Conservation (phyloP, 2,888 invertebrate species). For the Brachyptera putata region DNA sequence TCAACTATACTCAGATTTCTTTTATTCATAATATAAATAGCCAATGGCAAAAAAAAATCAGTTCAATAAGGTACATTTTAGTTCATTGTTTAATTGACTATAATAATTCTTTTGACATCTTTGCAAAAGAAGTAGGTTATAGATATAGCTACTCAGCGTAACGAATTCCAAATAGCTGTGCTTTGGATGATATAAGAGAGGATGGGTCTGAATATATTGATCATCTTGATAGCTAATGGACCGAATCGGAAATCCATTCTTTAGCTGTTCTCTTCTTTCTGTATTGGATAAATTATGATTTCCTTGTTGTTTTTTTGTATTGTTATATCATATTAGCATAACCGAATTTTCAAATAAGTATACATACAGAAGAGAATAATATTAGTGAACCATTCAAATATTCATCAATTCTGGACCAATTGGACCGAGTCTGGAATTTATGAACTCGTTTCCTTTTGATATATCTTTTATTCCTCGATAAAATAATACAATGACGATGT, state of each 20-base stretch:
- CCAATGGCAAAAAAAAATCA: too few relatives aligned
- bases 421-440: constrained; percentile 9
- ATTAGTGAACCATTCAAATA: not conserved
- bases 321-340: constrained; percentile 7
- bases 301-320: constrained; percentile 7
- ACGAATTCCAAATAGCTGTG: not conserved
- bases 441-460: not conserved
- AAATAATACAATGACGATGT: too few relatives aligned
- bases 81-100: too few relatives aligned
- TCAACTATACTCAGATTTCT: too few relatives aligned
- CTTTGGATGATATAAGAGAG: not conserved
- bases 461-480: not conserved
- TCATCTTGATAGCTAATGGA: constrained; percentile 4
- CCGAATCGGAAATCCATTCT: constrained; percentile 9
- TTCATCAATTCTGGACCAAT: not conserved
- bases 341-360: not conserved
- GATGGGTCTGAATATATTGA: not conserved
- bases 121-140: too few relatives aligned
- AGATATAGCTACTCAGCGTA: not conserved
- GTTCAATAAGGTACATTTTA: too few relatives aligned
- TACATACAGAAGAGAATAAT: not conserved
- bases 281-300: constrained; percentile 4
- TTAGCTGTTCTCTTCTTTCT: not conserved
- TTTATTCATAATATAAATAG: too few relatives aligned
- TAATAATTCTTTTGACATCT: too few relatives aligned